A percentile compares a stretch with the other conserved stretches of the same genome.
Evolutionary conservation across 2,888 invertebrate genomes (phyloP).

Genomic region (Dryadula phaetusa): DNA sequence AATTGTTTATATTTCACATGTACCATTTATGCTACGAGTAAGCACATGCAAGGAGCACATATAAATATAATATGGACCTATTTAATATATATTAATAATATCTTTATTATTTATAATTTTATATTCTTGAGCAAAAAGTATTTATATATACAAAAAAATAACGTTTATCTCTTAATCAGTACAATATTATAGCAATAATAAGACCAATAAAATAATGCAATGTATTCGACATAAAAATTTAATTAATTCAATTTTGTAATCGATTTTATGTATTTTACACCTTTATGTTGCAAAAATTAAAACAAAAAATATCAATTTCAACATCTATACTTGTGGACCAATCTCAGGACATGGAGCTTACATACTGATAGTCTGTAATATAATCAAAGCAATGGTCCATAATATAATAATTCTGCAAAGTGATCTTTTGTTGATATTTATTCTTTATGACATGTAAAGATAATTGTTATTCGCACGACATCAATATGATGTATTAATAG

Average conservation of each 20-base stretch:
- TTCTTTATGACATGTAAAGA: neutral
- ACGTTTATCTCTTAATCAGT: neutral
- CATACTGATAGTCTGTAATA: neutral
- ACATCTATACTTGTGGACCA: neutral
- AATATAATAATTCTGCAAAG: neutral
- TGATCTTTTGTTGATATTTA: neutral
- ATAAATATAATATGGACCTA: neutral
- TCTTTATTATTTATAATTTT: neutral
- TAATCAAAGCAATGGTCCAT: neutral
- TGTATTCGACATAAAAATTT: neutral
- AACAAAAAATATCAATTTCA: conserved; percentile 1
- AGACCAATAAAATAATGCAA: neutral
- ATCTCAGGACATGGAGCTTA: neutral
- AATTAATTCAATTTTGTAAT: conserved; percentile 1
- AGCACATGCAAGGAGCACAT: neutral
- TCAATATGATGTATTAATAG: conserved; percentile 18
- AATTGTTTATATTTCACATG: neutral
- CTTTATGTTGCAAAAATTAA: neutral
- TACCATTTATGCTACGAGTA: neutral
- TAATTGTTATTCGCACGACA: conserved; percentile 14
- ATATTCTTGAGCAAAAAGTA: neutral
- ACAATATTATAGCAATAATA: neutral
- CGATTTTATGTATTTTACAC: conserved; percentile 8
- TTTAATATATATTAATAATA: too few species aligned
- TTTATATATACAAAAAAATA: neutral